A percentile compares a stretch with the other conserved stretches of the same genome.
Evolutionary conservation across 1,140 invertebrate genomes (phyloP).

Genomic region (Paraescarpia echinospica): DNA sequence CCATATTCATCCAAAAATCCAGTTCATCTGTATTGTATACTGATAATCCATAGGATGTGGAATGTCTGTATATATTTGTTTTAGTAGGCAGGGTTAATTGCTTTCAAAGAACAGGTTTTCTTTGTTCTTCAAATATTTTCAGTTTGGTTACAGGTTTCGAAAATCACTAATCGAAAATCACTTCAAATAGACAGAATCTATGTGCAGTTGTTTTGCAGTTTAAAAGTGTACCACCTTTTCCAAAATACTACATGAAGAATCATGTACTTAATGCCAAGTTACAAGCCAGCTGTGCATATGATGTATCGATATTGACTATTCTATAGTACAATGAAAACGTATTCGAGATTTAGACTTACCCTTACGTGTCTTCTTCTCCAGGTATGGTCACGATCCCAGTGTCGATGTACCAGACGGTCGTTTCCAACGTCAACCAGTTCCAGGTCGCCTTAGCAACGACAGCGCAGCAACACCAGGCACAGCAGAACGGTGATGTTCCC

Average conservation of each 20-base stretch:
- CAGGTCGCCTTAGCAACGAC: conserved; percentile 24
- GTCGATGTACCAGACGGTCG: conserved; percentile 95
- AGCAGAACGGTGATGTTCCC: conserved; percentile 38
- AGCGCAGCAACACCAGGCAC: not conserved
- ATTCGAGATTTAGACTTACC: not conserved
- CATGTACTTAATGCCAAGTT: too few species aligned
- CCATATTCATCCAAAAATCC: too few species aligned
- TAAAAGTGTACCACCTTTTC: not conserved
- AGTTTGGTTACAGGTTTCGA: not conserved
- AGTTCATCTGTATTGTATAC: too few species aligned
- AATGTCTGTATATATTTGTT: too few species aligned
- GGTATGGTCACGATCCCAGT: conserved; percentile 95
- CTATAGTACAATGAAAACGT: not conserved
- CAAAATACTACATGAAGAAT: not conserved
- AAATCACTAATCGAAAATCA: not conserved
- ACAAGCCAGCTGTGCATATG: too few species aligned
- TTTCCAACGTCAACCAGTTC: conserved; percentile 81
- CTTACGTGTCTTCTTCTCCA: conserved; percentile 51
- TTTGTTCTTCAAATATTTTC: not conserved
- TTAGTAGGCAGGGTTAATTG: too few species aligned
- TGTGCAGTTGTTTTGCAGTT: not conserved
- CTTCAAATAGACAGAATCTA: not conserved
- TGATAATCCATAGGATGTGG: too few species aligned
- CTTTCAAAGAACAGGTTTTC: too few species aligned
- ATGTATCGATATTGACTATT: too few species aligned